Conservation (phyloP, 2,888 invertebrate species). For the Oeneis ivallda region DNA sequence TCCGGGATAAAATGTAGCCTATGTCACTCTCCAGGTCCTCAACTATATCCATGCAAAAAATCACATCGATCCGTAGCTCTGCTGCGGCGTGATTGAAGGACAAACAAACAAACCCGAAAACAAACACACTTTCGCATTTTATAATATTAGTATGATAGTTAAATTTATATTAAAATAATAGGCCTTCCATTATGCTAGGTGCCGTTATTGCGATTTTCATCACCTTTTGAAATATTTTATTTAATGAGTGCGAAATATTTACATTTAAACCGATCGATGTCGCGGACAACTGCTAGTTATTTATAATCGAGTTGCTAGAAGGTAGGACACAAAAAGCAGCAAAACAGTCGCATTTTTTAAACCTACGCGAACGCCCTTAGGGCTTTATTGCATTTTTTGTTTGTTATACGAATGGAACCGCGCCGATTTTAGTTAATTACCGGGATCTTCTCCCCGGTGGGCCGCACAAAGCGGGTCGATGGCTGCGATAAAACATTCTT, state of each 20-base stretch:
- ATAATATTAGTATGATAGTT: too few species aligned
- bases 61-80: too few species aligned
- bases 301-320: neutral
- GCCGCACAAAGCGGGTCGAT: constrained; percentile 78
- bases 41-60: too few species aligned
- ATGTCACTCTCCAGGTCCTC: too few species aligned
- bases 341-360: constrained; percentile 16
- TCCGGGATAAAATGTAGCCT: too few species aligned
- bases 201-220: neutral
- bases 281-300: neutral
- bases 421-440: constrained; percentile 74
- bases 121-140: too few species aligned
- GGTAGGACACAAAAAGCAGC: constrained; percentile 2
- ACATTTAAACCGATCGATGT: neutral
- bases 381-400: constrained; percentile 22
- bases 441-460: constrained; percentile 66
- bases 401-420: constrained; percentile 21
- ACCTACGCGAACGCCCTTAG: constrained; percentile 16
- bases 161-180: neutral
- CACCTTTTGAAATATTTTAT: too few species aligned
- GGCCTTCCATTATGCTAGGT: neutral
- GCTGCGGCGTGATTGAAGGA: too few species aligned
- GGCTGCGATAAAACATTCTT: constrained; percentile 79
- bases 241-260: too few species aligned
- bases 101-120: too few species aligned